Evolutionary conservation across 2,888 invertebrate species (phyloP).

Genomic region (Aphelenchoides bicaudatus): DNA sequence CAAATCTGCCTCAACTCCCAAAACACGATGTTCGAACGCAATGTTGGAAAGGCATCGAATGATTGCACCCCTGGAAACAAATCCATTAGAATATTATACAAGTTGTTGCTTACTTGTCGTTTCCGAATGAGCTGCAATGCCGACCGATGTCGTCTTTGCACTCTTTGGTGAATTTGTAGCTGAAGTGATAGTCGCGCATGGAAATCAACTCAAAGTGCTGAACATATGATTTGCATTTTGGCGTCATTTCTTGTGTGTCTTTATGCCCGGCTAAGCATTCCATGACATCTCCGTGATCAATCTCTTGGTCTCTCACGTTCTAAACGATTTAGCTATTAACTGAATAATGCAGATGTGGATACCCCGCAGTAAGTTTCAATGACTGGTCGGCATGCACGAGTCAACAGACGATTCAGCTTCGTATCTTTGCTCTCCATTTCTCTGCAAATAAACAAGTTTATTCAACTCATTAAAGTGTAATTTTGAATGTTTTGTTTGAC

Average conservation of each 20-base stretch:
- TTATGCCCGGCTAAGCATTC: slow-evolving; percentile 88
- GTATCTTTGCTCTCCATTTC: slow-evolving; percentile 81
- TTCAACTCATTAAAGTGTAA: slow-evolving; percentile 75
- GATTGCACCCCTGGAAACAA: slow-evolving; percentile 64
- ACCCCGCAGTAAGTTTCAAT: slow-evolving; percentile 74
- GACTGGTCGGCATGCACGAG: slow-evolving; percentile 75
- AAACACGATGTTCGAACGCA: slow-evolving; percentile 70
- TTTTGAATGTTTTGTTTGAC: too few relatives aligned
- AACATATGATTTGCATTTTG: slow-evolving; percentile 83
- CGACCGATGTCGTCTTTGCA: slow-evolving; percentile 70
- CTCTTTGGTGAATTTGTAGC: slow-evolving; percentile 87
- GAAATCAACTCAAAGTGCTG: slow-evolving; percentile 94
- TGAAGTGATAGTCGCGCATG: slow-evolving; percentile 86
- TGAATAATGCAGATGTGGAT: slow-evolving; percentile 6
- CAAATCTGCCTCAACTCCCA: slow-evolving; percentile 71
- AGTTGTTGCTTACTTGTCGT: slow-evolving; percentile 48
- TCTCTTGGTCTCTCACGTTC: slow-evolving; percentile 64
- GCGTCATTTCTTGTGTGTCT: slow-evolving; percentile 76
- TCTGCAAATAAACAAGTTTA: slow-evolving; percentile 81
- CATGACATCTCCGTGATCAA: slow-evolving; percentile 78
- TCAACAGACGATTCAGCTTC: slow-evolving; percentile 82
- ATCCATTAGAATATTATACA: not conserved
- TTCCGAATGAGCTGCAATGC: slow-evolving; percentile 63
- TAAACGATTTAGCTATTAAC: slow-evolving; percentile 10
- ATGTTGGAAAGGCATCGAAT: slow-evolving; percentile 83